Base-by-base conservation (phyloP, 2,797 vertebrate species). In the Yasuhikotakia modesta region DNA sequence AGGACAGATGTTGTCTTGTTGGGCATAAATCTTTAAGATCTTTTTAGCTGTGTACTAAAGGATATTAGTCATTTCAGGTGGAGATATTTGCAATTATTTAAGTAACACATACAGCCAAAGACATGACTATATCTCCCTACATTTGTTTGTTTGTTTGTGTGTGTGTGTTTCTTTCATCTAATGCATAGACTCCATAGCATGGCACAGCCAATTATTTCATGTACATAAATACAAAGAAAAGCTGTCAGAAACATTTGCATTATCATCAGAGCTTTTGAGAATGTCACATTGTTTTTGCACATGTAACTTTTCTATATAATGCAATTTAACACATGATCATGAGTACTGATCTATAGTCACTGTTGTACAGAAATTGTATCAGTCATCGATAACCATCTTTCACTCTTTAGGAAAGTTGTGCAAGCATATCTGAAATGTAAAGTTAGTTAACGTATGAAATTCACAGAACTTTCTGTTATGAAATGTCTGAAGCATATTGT, bases 381-480 rank as follows among this genome's bases (percentile, higher is more conserved):
- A 78, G 70, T 79, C 84, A 84, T 81, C 81, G 68, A 80, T 61
- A 43, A 39, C 52, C 50, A 17, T n/a, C 45, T 16, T 78, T 53
- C 60, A 61, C 58, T 48, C 63, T 66, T 79, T 32, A 81, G 65
- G 30, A 72, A 32, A 72, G 24, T 35, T 81, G 50, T 64, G 63
- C 70, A 60, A 27, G 64, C 70, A 52, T 50, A 75, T 71, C 60
- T 52, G 35, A 69, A 80, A 69, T 50, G 68, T 79, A 70, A 64
- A 8, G 19, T 66, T 46, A 46, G 53, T 27, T 46, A 19, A 39
- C 32, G 50, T 74, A 6, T 78, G 45, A 71, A 10, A 60, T 64
- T 76, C 61, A 65, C 70, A 19, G 32, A 45, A 52, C 45, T 17
- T 70, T 30, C 43, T 73, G 58, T 64, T 69, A 27, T 65, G 70